Percentiles rank a stretch among this genome's conserved stretches.
These are phyloP conservation scores for Aurelia coerulea DNA, from an alignment of 30 jellyfish, hydroid and myxozoan species.

Conservation along the genomic window DNA sequence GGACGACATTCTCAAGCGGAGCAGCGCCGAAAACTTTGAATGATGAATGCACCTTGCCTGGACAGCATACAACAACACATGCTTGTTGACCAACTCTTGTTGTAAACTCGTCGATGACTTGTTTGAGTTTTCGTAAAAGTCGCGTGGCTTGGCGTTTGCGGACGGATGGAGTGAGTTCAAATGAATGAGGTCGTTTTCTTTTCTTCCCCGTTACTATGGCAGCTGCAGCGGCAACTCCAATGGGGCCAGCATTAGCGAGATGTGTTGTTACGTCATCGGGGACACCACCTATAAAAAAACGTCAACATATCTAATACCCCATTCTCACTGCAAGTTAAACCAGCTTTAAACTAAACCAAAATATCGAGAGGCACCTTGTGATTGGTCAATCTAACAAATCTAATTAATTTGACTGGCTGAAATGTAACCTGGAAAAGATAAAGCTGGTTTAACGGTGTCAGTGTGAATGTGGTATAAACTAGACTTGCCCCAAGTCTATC, in stretches of 20 bases:
- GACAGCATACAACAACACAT: slow-evolving; percentile 96
- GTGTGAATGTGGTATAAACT: no score
- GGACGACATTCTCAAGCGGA: slow-evolving; percentile 90
- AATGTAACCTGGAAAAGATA: no score
- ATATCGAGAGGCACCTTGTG: no score
- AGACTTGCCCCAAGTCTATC: no score
- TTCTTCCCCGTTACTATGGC: slow-evolving; percentile 95
- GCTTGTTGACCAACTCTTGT: slow-evolving; percentile 99
- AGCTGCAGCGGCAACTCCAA: slow-evolving; percentile 99
- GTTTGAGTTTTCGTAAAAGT: slow-evolving; percentile 85
- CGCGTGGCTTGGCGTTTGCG: slow-evolving; percentile 99
- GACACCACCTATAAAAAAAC: slow-evolving; percentile 68
- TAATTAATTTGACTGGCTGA: no score
- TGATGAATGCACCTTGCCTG: slow-evolving; percentile 94
- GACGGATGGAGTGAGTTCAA: slow-evolving; percentile 98
- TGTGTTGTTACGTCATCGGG: slow-evolving; percentile 97
- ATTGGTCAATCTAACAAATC: no score
- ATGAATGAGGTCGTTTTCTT: slow-evolving; percentile 82
- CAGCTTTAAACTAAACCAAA: no score
- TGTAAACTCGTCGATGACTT: slow-evolving; percentile 91
- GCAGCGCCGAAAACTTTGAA: slow-evolving; percentile 98
- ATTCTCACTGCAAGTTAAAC: no score
- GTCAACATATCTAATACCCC: not conserved
- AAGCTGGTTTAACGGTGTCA: no score
- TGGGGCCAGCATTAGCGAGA: slow-evolving; percentile 98